Evolutionary conservation across 2,797 vertebrate genomes (phyloP).

Genomic region (Limnodromus scolopaceus): DNA sequence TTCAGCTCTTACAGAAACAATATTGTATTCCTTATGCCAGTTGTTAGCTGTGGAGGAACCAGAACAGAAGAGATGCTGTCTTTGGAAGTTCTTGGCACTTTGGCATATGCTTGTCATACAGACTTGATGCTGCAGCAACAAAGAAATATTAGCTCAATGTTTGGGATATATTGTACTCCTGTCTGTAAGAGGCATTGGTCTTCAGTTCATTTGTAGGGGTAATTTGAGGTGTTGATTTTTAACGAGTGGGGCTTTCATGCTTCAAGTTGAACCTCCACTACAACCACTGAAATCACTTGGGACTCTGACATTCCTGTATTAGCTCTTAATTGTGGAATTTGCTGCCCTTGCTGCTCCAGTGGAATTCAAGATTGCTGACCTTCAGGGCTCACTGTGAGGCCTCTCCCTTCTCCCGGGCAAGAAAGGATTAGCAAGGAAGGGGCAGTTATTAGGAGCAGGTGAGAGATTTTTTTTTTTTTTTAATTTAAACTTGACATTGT

Average conservation of each 20-base stretch:
- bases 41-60: not conserved
- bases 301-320: not conserved
- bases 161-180: not conserved
- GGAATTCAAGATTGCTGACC: slow-evolving; percentile 33
- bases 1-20: slow-evolving; percentile 52
- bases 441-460: slow-evolving; percentile 4
- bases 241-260: not conserved
- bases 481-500: not conserved
- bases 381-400: not conserved
- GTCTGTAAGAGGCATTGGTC: not conserved
- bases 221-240: slow-evolving; percentile 16
- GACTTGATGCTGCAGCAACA: not conserved
- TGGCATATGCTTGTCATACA: slow-evolving; percentile 3
- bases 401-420: not conserved
- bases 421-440: not conserved
- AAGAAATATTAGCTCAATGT: not conserved
- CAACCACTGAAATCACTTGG: not conserved
- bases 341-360: not conserved
- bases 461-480: not conserved
- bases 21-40: slow-evolving; percentile 35
- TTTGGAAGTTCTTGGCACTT: not conserved
- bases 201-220: not conserved
- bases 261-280: not conserved
- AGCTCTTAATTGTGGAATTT: slow-evolving; percentile 31
- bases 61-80: slow-evolving; percentile 1